Evolutionary conservation across 2,113 vertebrate species (phyloP).

Genomic region (Anoplopoma fimbria): DNA sequence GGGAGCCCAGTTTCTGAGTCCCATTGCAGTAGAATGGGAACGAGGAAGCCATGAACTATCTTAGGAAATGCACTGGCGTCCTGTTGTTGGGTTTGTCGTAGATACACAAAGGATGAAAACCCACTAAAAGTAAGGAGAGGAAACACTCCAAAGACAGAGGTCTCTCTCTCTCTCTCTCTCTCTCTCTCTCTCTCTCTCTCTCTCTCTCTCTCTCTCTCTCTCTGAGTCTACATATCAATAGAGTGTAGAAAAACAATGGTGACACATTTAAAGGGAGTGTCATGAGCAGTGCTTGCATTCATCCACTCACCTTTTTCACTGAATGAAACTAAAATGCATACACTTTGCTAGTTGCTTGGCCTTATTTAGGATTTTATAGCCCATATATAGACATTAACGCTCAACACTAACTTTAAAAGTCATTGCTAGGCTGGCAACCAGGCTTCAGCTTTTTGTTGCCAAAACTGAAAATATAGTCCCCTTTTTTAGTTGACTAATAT

Average conservation of each 20-base stretch:
- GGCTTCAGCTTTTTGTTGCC: background rate
- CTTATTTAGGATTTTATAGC: background rate
- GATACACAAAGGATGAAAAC: slow-evolving; percentile 33
- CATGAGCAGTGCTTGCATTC: background rate
- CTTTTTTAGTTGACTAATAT: background rate
- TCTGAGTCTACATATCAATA: background rate
- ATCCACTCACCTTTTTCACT: background rate
- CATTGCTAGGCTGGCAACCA: too few relatives aligned
- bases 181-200: background rate
- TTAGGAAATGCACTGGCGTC: slow-evolving; percentile 62
- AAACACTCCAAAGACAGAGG: slow-evolving; percentile 33
- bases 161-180: background rate
- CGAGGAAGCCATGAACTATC: slow-evolving; percentile 52
- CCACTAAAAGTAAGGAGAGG: slow-evolving; percentile 24
- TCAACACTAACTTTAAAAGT: background rate
- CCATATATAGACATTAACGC: background rate
- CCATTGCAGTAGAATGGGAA: background rate
- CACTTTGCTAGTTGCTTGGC: background rate
- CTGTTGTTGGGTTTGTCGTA: slow-evolving; percentile 66
- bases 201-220: background rate
- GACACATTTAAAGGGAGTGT: background rate
- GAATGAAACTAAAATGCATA: background rate
- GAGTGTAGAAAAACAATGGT: background rate
- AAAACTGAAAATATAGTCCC: background rate
- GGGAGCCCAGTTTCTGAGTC: slow-evolving; percentile 26